Base-by-base conservation (phyloP, 2,888 invertebrate species). In the Drosophila peninsularis region DNA sequence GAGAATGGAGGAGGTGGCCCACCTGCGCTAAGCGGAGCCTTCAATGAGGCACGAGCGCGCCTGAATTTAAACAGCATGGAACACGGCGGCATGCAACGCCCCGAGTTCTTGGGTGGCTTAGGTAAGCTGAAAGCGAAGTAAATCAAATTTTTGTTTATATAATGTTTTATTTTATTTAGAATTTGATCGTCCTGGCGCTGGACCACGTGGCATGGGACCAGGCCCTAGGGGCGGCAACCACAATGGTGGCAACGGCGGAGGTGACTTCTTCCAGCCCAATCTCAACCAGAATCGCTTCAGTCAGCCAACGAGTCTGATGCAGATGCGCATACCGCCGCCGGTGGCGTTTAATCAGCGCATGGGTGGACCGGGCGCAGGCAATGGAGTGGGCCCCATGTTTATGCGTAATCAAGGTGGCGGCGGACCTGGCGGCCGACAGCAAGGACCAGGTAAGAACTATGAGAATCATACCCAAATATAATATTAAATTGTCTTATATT, bases 281-380 rank as follows among this genome's bases (percentile, higher is more conserved):
- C 88, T 91, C 88, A 89, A 88, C 44, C 91, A 90, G 62, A 92
- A 92, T 78, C 89, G 93, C 36, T 93, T 93, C 50, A 91, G 90
- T 73, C 91, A 92, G 67, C 91, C 91, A 34, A 91, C 91, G 44
- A 91, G 91, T 62, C 72, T 91, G 62, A 91, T 91, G 90, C 92
- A 91, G 62, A 91, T 91, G 91, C 91, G 91, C 27, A 92, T 92
- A 60, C 92, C 91, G 14, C 92, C 92, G 7, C 91, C 91, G 17
- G 85, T 82, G 36, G 70, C 90, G 9, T 91, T 91, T 37, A 92
- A 91, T 75, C 90, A 89, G 49, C 88, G 91, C 3, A 91, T 92
- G 80, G 90, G 90, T 30, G 72, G 64, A 32, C 78, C 78, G 1
- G 82, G 85, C 10, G 75, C 78, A 14, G 88, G 79, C 10, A 73